Conservation (phyloP, 2,888 invertebrate species). For the Rhingia campestris region DNA sequence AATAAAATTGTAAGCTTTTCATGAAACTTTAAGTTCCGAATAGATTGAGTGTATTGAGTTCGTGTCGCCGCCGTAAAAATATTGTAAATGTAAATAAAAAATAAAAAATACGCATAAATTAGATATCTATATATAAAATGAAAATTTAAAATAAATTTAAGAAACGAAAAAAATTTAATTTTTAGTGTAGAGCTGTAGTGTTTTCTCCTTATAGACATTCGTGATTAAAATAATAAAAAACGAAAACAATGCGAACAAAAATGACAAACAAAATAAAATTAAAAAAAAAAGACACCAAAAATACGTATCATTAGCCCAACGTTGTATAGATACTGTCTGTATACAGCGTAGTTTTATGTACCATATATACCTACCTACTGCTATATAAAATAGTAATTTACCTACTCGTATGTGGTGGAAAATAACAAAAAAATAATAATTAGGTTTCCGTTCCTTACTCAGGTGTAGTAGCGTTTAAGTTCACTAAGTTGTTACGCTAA, state of each 20-base stretch:
- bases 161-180: conserved; percentile 25
- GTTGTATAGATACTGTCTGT: conserved; percentile 2
- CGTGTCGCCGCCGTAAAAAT: conserved; percentile 42
- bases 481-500: conserved; percentile 54
- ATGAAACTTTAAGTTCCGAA: conserved; percentile 52
- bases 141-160: conserved; percentile 19
- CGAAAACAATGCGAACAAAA: background rate
- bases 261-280: conserved; percentile 6
- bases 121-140: conserved; percentile 17
- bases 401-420: conserved; percentile 38
- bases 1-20: conserved; percentile 55
- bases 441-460: conserved; percentile 74
- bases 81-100: conserved; percentile 55
- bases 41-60: conserved; percentile 56
- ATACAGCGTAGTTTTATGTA: conserved; percentile 56
- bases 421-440: conserved; percentile 28
- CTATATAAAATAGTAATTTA: conserved; percentile 30
- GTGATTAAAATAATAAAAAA: background rate
- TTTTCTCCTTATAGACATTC: conserved; percentile 28
- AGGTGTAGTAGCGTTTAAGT: conserved; percentile 68
- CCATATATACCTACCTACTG: conserved; percentile 45
- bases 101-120: conserved; percentile 13
- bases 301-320: conserved; percentile 70
- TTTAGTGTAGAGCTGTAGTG: conserved; percentile 51
- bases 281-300: conserved; percentile 56